Conservation (phyloP, 2,113 vertebrate genomes). For the Hiodon tergisus region DNA sequence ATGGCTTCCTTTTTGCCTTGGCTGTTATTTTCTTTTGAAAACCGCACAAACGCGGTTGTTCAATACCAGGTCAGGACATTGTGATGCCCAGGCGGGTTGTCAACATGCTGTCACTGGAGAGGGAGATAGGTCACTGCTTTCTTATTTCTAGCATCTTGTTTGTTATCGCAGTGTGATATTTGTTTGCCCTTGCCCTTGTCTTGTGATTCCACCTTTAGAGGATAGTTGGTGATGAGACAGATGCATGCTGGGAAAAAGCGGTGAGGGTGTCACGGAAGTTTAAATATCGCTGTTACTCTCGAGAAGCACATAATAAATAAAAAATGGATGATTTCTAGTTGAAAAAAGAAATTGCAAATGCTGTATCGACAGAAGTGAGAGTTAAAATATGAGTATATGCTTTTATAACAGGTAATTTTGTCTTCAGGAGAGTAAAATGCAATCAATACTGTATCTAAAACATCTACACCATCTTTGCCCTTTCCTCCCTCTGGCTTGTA, state of each 20-base stretch:
- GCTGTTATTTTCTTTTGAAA: constrained; percentile 53
- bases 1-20: neutral
- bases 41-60: neutral
- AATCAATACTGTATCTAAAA: neutral
- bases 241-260: neutral
- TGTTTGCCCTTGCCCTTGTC: neutral
- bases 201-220: neutral
- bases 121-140: neutral
- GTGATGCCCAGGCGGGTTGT: too few relatives aligned
- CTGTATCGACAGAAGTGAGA: neutral
- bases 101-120: neutral
- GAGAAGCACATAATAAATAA: neutral
- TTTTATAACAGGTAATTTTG: neutral
- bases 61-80: neutral
- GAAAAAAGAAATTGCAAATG: neutral
- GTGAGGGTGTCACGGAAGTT: neutral
- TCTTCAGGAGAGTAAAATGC: neutral
- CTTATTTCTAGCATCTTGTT: neutral
- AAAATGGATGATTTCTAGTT: too few relatives aligned
- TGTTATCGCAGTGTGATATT: neutral
- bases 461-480: too few relatives aligned
- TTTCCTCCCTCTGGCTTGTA: too few relatives aligned
- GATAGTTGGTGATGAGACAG: neutral
- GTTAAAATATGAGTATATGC: neutral
- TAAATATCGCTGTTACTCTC: neutral